Percentiles rank a stretch among this genome's conserved stretches.
These are phyloP conservation scores for Crioceris asparagi DNA, from an alignment of 2,888 invertebrate species.

Conservation along the genomic window DNA sequence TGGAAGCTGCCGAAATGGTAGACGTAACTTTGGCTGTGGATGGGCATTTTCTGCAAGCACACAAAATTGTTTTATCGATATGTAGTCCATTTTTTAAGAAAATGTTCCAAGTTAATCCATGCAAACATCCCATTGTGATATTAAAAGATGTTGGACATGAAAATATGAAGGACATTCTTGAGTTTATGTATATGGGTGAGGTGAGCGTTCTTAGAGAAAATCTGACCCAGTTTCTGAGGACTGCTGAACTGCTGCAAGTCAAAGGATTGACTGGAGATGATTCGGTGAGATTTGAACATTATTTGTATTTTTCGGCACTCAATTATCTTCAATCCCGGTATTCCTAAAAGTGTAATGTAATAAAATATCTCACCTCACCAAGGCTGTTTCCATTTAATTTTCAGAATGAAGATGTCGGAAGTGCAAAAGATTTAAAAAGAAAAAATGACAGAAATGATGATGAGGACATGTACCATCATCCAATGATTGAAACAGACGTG, in stretches of 20 bases:
- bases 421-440: conserved; percentile 32
- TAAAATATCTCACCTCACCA: too few relatives aligned
- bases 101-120: conserved; percentile 61
- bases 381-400: conserved; percentile 11
- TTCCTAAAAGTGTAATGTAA: too few relatives aligned
- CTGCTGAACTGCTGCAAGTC: conserved; percentile 59
- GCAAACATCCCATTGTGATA: conserved; percentile 64
- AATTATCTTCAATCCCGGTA: too few relatives aligned
- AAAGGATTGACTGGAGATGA: conserved; percentile 52
- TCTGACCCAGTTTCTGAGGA: conserved; percentile 56
- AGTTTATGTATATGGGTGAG: conserved; percentile 66
- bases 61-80: conserved; percentile 66
- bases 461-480: conserved; percentile 29
- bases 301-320: not conserved
- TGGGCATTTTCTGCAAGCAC: conserved; percentile 66
- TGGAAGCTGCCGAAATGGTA: conserved; percentile 62
- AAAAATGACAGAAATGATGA: conserved; percentile 31
- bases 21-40: conserved; percentile 69
- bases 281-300: conserved; percentile 25
- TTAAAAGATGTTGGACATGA: conserved; percentile 58
- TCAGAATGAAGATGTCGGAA: conserved; percentile 33
- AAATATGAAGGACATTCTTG: conserved; percentile 56
- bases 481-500: conserved; percentile 29
- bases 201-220: conserved; percentile 61
- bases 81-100: conserved; percentile 72